Percentiles rank a stretch among this genome's conserved stretches.
These are phyloP conservation scores for Ailuropoda melanoleuca DNA, from an alignment of 2,113 vertebrate genomes.

Conservation along the genomic window DNA sequence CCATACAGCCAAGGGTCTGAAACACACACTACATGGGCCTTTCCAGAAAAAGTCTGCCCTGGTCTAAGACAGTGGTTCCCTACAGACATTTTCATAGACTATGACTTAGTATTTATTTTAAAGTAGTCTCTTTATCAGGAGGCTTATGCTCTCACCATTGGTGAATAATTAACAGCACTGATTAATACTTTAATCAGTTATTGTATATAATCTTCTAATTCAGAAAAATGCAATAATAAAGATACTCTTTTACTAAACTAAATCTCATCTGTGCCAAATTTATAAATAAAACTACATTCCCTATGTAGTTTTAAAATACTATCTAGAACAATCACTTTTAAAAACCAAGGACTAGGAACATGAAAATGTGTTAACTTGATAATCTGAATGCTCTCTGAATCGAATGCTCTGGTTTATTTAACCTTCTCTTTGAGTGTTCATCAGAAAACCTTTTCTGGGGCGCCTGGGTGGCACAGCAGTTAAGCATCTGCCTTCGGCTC, in stretches of 20 bases:
- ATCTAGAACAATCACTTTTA: background rate
- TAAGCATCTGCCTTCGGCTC: no score
- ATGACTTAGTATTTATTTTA: background rate
- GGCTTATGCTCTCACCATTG: background rate
- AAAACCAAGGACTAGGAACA: background rate
- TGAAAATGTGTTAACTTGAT: background rate
- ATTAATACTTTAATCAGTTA: background rate
- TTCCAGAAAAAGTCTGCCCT: rapidly evolving
- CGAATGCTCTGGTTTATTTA: background rate
- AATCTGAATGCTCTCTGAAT: background rate
- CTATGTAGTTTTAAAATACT: background rate
- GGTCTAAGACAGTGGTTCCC: background rate
- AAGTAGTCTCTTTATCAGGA: conserved; percentile 21
- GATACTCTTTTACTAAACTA: background rate
- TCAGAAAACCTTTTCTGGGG: background rate
- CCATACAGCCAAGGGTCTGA: background rate
- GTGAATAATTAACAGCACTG: background rate
- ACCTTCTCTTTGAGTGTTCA: background rate
- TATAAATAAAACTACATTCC: background rate
- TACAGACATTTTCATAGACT: background rate
- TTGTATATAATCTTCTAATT: background rate
- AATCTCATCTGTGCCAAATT: background rate
- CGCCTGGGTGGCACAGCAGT: no score
- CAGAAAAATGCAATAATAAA: background rate
- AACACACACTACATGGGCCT: rapidly evolving